Evolutionary conservation across 2,888 invertebrate genomes (phyloP), one percentile per base, ranked within the genome.

Genomic region (Anodontia alba): DNA sequence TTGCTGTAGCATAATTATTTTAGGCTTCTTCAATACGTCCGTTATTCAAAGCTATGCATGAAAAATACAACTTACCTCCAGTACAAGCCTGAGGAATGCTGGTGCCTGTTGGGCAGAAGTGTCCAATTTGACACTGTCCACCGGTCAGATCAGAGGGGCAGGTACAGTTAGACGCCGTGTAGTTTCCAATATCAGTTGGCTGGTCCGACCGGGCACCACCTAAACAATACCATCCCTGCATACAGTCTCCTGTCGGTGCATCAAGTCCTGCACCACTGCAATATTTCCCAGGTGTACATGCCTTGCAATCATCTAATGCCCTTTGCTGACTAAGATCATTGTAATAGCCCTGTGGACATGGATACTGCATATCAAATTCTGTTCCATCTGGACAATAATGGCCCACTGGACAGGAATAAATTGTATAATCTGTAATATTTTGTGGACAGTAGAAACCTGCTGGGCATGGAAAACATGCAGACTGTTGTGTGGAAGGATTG

Each of bases 381-480:
- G 93, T 94, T 43, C 93, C 93, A 77, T 90, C 90, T 1, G 91
- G 92, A 74, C 94, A 94, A 80, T 88, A 93, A 78, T 93, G 91
- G n/a, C 93, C 93, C 2, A 86, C 79, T 10, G 93, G 92, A 77
- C 94, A 94, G 0, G 91, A 90, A n/a, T 93, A 93, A 36, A 91
- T 90, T 69, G 91, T 86, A 26, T 80, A 80, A 71, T 90, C 90
- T 23, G 86, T 84, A 15, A 78, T 88, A 42, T 86, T 86, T 20
- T 80, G 88, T 23, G 91, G 90, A 80, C 94, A 94, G 86, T 90
- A 94, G 78, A 93, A 94, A 8, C 93, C 94, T 10, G 87, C 93
- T 83, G 88, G 89, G 78, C 94, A 94, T 36, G 42, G n/a, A 10
- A 74, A 72, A 46, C 84, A 85, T 8, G 33, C 51, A 29, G 80